Percentiles rank a stretch among this genome's conserved stretches.
Conservation (phyloP, 1,140 invertebrate genomes). For the Mya arenaria region DNA sequence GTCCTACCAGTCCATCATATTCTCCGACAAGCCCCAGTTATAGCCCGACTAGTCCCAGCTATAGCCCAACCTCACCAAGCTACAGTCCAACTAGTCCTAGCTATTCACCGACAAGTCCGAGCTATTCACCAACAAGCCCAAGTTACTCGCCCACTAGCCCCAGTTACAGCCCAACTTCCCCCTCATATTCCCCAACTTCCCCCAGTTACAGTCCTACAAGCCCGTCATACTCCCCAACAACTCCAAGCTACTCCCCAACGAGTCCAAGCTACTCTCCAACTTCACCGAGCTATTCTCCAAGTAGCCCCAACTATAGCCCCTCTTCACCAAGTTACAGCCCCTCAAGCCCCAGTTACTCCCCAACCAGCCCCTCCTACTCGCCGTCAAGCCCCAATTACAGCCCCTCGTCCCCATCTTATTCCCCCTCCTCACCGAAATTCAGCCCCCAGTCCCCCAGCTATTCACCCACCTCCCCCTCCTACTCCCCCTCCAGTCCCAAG, state of each 20-base stretch:
- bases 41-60: constrained; percentile 85
- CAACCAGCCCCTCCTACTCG: constrained; percentile 90
- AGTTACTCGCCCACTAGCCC: constrained; percentile 86
- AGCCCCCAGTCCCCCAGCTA: constrained; percentile 88
- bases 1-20: constrained; percentile 89
- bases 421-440: constrained; percentile 87
- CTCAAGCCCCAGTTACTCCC: constrained; percentile 90
- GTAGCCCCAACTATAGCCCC: constrained; percentile 85
- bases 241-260: constrained; percentile 81
- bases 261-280: constrained; percentile 89
- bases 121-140: constrained; percentile 85
- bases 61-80: constrained; percentile 88
- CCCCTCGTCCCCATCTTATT: constrained; percentile 81
- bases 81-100: constrained; percentile 88
- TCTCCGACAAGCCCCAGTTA: constrained; percentile 87
- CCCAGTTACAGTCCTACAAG: constrained; percentile 86
- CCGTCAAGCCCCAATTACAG: constrained; percentile 84
- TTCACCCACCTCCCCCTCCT: constrained; percentile 89
- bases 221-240: constrained; percentile 81
- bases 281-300: constrained; percentile 82
- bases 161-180: constrained; percentile 87
- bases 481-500: constrained; percentile 84
- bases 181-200: constrained; percentile 88
- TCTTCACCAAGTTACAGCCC: constrained; percentile 90
- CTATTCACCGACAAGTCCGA: constrained; percentile 86